A percentile compares a stretch with the other conserved stretches of the same genome.
Conservation (phyloP, 2,888 invertebrate species). For the Adelphocoris suturalis region DNA sequence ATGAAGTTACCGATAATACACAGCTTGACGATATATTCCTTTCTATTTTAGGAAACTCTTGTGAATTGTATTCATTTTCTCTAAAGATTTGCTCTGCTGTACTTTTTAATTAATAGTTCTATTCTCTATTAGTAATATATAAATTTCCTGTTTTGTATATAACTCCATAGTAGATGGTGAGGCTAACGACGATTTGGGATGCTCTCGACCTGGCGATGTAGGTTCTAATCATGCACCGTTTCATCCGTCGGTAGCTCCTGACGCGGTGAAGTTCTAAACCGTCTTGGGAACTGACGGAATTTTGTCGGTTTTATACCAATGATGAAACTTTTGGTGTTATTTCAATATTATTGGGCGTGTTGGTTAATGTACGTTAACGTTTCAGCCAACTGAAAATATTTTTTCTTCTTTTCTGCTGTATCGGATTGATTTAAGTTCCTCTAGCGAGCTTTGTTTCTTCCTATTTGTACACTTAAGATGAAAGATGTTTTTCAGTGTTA, state of each 20-base stretch:
- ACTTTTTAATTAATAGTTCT: background rate
- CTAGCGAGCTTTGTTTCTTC: slow-evolving; percentile 55
- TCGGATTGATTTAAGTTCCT: slow-evolving; percentile 40
- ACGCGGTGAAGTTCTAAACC: background rate
- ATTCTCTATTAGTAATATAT: background rate
- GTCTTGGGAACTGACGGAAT: slow-evolving; percentile 40
- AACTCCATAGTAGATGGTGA: slow-evolving; percentile 11
- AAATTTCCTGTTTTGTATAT: slow-evolving; percentile 23
- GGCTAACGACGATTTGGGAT: slow-evolving; percentile 22
- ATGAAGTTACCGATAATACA: background rate
- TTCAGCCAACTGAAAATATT: slow-evolving; percentile 50
- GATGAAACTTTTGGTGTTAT: background rate
- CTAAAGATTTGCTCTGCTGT: background rate
- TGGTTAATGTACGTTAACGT: slow-evolving; percentile 31
- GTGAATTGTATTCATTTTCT: background rate
- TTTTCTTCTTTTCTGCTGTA: slow-evolving; percentile 55
- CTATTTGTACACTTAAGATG: slow-evolving; percentile 64
- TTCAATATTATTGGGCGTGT: slow-evolving; percentile 49
- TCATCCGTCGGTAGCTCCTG: slow-evolving; percentile 16
- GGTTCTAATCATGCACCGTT: background rate
- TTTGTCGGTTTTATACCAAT: background rate
- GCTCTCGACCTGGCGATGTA: slow-evolving; percentile 5
- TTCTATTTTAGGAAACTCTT: background rate
- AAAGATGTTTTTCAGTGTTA: slow-evolving; percentile 74
- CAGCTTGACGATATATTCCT: background rate